phyloP scores from a whole-genome alignment of 2,113 vertebrate species.

The Jaculus jaculus region DNA sequence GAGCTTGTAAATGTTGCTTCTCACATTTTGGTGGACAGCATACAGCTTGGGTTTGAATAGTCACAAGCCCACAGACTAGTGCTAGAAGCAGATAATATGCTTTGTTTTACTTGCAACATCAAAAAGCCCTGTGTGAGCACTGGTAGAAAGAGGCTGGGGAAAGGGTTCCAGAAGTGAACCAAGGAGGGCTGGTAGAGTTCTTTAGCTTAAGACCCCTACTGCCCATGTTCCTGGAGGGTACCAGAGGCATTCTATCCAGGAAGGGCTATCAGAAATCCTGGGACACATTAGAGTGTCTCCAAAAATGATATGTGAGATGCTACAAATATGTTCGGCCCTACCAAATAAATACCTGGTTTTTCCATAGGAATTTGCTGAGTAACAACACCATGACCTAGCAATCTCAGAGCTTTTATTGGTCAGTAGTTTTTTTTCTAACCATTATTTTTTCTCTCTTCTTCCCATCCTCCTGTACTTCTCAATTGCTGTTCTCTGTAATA shows the following conservation, averaged over 20 bases:
- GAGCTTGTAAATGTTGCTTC: not conserved
- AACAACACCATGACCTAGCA: not conserved
- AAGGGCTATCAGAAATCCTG: not conserved
- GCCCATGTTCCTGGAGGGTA: not conserved
- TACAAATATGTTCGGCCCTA: not conserved
- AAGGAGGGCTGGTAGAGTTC: not conserved
- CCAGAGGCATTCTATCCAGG: not conserved
- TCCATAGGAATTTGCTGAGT: not conserved
- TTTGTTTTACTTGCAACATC: not conserved
- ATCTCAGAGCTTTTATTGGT: not conserved
- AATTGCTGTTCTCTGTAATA: not conserved
- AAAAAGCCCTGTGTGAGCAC: no score
- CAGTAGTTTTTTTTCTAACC: not conserved
- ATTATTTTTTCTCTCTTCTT: not conserved
- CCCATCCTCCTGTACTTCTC: not conserved
- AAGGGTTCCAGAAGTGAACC: not conserved
- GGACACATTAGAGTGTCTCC: no score
- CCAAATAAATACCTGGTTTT: conserved; percentile 4
- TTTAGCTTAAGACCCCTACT: no score
- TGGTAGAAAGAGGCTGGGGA: no score
- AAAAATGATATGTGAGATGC: not conserved
- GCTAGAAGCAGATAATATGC: not conserved
- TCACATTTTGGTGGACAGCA: no score
- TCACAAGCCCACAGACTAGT: not conserved
- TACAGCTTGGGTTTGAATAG: not conserved